Conservation (phyloP, 2,113 vertebrate species). For the Pristiophorus japonicus region DNA sequence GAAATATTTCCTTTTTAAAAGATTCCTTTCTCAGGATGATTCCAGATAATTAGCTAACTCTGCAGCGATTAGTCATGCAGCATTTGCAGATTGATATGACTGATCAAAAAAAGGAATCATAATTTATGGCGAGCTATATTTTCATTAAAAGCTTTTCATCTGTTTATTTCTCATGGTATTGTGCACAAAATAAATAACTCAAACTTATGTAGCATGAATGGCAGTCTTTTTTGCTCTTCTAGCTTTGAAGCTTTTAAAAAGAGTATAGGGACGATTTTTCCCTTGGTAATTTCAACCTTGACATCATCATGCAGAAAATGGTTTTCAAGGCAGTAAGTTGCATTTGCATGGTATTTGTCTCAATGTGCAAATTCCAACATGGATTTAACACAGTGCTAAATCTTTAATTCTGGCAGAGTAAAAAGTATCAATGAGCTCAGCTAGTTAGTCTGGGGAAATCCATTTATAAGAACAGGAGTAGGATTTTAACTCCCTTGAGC, state of each 20-base stretch:
- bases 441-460: not conserved
- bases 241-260: not conserved
- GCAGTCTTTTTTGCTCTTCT: not conserved
- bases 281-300: not conserved
- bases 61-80: not conserved
- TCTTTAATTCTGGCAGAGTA: not conserved
- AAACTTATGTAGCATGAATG: slow-evolving; percentile 3
- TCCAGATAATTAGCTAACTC: slow-evolving; percentile 10
- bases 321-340: not conserved
- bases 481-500: not conserved
- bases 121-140: slow-evolving; percentile 13
- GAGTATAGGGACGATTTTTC: not conserved
- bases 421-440: not conserved
- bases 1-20: not conserved
- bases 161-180: not conserved
- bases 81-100: not conserved
- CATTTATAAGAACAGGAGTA: not conserved
- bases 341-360: not conserved
- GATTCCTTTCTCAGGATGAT: not conserved
- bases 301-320: not conserved
- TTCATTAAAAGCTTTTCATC: slow-evolving; percentile 18
- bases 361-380: not conserved
- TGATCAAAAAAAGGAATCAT: slow-evolving; percentile 6
- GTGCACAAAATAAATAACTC: slow-evolving; percentile 11
- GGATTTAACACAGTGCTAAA: not conserved